Base-by-base conservation (phyloP, 2,888 invertebrate genomes). In the Tryphoninae sp. region DNA sequence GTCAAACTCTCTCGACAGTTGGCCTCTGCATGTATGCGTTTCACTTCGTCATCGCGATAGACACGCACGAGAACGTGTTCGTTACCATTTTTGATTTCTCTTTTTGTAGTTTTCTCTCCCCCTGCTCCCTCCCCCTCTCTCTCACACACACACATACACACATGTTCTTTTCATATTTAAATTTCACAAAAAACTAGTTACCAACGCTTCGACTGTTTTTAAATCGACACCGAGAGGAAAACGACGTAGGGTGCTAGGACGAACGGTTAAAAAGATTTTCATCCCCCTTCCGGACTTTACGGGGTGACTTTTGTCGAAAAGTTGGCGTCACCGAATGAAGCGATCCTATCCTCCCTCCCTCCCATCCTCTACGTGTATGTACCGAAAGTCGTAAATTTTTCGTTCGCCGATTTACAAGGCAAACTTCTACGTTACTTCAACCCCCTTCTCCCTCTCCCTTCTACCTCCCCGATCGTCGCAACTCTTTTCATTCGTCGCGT, bases 401-500 rank as follows among this genome's bases (percentile, higher is more conserved):
- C 71, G 51, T 71, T 71, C 69, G 59, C 26, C 81, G 80, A 83
- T 84, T 84, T 83, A 83, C 73, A 83, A 82, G 72, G 83, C 73
- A 83, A 85, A 85, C 80, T 85, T 84, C 33, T 33, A 6, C 33
- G 3, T 6, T 33, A 33, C 33, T 26, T 4, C 33, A 33, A 3
- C 33, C 33, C 33, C 45, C 22, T 42, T 9, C 4, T 6, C 6
- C 33, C 4, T 13, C 4, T 6, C 33, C 33, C 0, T 59, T 62
- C 68, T 16, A 42, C 67, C 65, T 49, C 68, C 75, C 58, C 64
- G 71, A 49, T 55, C 78, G 72, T 61, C 73, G 71, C 78, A 62
- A 73, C 68, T 58, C 58, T 61, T 78, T 75, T 72, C 62, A 69
- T 80, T 72, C 76, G 58, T 73, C 69, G 51, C 65, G 71, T 55